Percentiles rank a stretch among this genome's conserved stretches.
phyloP scores from a whole-genome alignment of 1,140 invertebrate genomes.

The Archivesica marissinica region DNA sequence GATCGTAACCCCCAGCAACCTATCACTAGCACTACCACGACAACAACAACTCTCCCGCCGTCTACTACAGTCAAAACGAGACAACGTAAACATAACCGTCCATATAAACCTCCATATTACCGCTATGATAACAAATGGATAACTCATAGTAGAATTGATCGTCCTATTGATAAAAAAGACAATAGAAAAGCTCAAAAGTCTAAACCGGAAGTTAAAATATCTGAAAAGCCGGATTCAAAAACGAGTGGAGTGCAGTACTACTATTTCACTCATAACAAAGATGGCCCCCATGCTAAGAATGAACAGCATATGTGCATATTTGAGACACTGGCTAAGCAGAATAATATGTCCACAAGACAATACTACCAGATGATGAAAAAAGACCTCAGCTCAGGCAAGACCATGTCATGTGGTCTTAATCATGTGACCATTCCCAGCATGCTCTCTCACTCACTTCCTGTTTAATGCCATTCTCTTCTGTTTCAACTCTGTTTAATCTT shows the following conservation, averaged over 20 bases:
- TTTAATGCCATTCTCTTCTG: neutral
- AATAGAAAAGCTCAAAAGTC: neutral
- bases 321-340: slow-evolving; percentile 81
- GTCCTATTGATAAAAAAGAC: neutral
- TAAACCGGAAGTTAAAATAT: neutral
- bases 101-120: slow-evolving; percentile 37
- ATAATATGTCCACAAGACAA: slow-evolving; percentile 79
- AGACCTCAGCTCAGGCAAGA: slow-evolving; percentile 80
- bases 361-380: slow-evolving; percentile 77
- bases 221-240: neutral
- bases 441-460: too few relatives aligned
- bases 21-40: slow-evolving; percentile 68
- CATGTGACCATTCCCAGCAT: slow-evolving; percentile 39
- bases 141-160: neutral
- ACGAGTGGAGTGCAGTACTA: neutral
- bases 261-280: neutral
- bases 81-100: slow-evolving; percentile 47
- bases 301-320: slow-evolving; percentile 79
- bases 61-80: slow-evolving; percentile 55
- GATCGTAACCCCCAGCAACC: slow-evolving; percentile 75
- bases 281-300: slow-evolving; percentile 46
- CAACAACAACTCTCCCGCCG: slow-evolving; percentile 63
- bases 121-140: slow-evolving; percentile 1
- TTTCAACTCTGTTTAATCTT: too few relatives aligned
- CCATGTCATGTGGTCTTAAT: slow-evolving; percentile 37